phyloP scores from a whole-genome alignment of 2,888 invertebrate genomes.

The Amblyjoppa proteus region DNA sequence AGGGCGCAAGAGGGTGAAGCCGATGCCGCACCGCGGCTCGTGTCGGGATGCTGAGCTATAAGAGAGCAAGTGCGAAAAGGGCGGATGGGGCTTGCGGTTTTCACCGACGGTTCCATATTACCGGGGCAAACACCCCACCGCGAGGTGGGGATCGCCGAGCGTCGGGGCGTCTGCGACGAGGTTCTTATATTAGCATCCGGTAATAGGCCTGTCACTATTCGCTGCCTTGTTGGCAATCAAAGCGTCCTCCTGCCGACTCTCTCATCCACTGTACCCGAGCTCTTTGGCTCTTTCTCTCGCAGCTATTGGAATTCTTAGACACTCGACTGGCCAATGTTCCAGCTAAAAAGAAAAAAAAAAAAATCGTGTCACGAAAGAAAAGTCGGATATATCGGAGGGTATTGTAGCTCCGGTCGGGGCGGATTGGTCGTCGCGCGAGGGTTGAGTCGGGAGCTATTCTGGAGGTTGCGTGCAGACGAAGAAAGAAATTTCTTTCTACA shows the following conservation, averaged over 20 bases:
- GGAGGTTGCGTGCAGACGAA: too few species aligned
- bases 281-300: conserved; percentile 10
- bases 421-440: too few species aligned
- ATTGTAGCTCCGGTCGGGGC: too few species aligned
- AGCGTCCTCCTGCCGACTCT: conserved; percentile 62
- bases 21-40: conserved; percentile 39
- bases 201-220: conserved; percentile 76
- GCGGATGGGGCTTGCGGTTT: conserved; percentile 36
- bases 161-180: conserved; percentile 55
- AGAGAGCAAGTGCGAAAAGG: conserved; percentile 28
- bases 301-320: conserved; percentile 29
- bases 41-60: conserved; percentile 15
- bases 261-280: conserved; percentile 3
- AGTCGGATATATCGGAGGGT: too few species aligned
- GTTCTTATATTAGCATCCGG: conserved; percentile 75
- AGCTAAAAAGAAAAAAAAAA: too few species aligned
- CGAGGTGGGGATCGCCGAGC: conserved; percentile 40
- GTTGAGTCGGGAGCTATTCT: too few species aligned
- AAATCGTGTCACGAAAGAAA: too few species aligned
- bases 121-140: conserved; percentile 39
- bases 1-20: conserved; percentile 56
- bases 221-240: conserved; percentile 73
- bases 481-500: too few species aligned
- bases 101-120: conserved; percentile 33
- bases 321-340: conserved; percentile 19